phyloP scores from a whole-genome alignment of 2,797 vertebrate genomes.

The Chelonia mydas region DNA sequence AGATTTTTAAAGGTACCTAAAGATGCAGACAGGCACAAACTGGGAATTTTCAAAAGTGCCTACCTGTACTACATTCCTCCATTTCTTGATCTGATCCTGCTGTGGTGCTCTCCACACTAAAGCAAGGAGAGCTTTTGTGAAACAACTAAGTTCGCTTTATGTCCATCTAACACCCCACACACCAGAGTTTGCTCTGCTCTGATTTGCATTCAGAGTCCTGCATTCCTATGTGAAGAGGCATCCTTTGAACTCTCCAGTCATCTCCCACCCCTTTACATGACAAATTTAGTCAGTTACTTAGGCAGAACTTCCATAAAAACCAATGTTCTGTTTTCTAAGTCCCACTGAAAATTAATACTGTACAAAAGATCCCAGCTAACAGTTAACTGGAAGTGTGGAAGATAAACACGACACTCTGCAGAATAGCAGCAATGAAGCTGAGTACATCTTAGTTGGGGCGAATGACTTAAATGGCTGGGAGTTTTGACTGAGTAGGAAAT shows the following conservation, averaged over 20 bases:
- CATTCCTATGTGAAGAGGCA: background rate
- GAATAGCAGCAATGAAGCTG: background rate
- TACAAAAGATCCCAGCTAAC: background rate
- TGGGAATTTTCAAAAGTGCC: background rate
- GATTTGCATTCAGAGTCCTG: background rate
- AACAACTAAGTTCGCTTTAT: background rate
- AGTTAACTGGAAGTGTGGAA: background rate
- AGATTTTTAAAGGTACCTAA: background rate
- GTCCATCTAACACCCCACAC: background rate
- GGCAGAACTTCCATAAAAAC: background rate
- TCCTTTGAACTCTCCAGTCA: background rate
- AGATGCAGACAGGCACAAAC: background rate
- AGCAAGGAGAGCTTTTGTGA: background rate
- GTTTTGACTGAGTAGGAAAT: background rate
- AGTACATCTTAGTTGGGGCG: background rate
- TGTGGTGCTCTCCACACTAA: background rate
- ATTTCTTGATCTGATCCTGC: background rate
- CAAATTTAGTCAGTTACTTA: background rate
- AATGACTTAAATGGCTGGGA: background rate
- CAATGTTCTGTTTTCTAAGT: background rate
- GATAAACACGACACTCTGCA: background rate
- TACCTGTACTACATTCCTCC: background rate
- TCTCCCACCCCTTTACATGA: background rate
- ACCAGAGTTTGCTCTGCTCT: background rate
- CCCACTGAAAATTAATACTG: background rate